A percentile compares a stretch with the other conserved stretches of the same genome.
These are phyloP conservation scores for Trypoxylon attenuatum DNA, from an alignment of 2,888 invertebrate species.

Conservation along the genomic window DNA sequence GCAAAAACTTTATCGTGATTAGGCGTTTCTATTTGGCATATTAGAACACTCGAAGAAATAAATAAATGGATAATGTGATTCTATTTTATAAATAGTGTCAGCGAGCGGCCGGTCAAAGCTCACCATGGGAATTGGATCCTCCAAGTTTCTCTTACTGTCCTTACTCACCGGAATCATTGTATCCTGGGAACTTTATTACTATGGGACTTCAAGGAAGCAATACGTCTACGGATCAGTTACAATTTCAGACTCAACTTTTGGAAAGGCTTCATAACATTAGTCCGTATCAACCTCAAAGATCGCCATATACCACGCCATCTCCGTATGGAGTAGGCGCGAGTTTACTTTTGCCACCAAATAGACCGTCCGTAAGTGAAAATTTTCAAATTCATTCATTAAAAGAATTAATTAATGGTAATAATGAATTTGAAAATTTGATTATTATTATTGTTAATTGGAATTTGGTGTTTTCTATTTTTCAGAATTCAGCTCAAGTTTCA, in stretches of 20 bases:
- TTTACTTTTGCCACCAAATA: conserved; percentile 64
- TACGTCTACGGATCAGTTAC: conserved; percentile 67
- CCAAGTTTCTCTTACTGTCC: conserved; percentile 62
- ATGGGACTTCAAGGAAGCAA: conserved; percentile 57
- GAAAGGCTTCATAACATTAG: conserved; percentile 76
- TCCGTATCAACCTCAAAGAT: conserved; percentile 71
- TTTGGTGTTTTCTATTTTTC: conserved; percentile 16
- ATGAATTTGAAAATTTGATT: no score
- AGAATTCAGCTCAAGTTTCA: conserved; percentile 65
- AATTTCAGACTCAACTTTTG: conserved; percentile 76
- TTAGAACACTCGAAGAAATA: neutral
- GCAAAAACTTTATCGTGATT: no score
- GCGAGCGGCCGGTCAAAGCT: conserved; percentile 64
- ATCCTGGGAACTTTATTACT: conserved; percentile 56
- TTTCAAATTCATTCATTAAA: no score
- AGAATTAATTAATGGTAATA: no score
- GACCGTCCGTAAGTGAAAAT: conserved; percentile 61
- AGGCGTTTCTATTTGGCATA: no score
- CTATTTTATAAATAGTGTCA: conserved; percentile 37
- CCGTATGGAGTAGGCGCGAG: conserved; percentile 66
- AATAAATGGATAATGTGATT: neutral
- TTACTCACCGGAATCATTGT: conserved; percentile 63
- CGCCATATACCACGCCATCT: conserved; percentile 67
- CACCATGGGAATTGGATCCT: conserved; percentile 69
- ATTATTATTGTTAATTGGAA: neutral